Percentiles rank a stretch among this genome's conserved stretches.
phyloP scores from a whole-genome alignment of 1,140 invertebrate genomes.

The Drosophila truncata region DNA sequence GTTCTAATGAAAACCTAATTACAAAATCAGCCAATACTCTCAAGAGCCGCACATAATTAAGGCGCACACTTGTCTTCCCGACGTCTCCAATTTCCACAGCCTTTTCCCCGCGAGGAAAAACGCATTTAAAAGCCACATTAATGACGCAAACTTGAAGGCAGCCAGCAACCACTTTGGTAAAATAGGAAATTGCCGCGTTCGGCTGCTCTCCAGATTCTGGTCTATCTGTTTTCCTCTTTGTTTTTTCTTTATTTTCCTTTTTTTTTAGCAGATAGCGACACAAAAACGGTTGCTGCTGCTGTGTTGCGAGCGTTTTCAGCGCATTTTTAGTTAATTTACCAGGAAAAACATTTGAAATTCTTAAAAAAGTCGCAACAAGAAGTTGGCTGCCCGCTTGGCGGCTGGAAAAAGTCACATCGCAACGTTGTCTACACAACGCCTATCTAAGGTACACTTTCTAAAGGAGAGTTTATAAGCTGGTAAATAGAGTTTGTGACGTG shows the following conservation, averaged over 20 bases:
- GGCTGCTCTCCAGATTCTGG: conserved; percentile 56
- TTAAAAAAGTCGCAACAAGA: conserved; percentile 77
- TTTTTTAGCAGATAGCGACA: conserved; percentile 61
- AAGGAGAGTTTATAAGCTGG: neutral
- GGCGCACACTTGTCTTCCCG: conserved; percentile 71
- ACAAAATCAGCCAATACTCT: conserved; percentile 83
- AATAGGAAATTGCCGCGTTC: conserved; percentile 81
- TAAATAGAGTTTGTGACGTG: neutral
- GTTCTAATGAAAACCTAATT: conserved; percentile 84
- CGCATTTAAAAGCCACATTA: conserved; percentile 83
- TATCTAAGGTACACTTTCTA: conserved; percentile 39
- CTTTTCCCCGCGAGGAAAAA: conserved; percentile 57
- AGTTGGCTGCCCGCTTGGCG: conserved; percentile 44
- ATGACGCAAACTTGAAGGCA: conserved; percentile 59
- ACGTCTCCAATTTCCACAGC: conserved; percentile 42
- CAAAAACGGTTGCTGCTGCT: conserved; percentile 60
- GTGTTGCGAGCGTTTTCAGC: conserved; percentile 79
- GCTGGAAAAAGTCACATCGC: conserved; percentile 58
- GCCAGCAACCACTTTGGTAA: conserved; percentile 77
- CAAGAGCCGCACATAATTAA: conserved; percentile 81
- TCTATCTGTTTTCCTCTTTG: conserved; percentile 39
- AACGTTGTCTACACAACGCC: conserved; percentile 45
- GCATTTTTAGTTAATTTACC: conserved; percentile 85
- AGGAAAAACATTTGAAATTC: conserved; percentile 85
- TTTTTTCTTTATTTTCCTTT: conserved; percentile 20